Conservation (phyloP, 1,140 invertebrate genomes). For the Drosophila nigromelanica region DNA sequence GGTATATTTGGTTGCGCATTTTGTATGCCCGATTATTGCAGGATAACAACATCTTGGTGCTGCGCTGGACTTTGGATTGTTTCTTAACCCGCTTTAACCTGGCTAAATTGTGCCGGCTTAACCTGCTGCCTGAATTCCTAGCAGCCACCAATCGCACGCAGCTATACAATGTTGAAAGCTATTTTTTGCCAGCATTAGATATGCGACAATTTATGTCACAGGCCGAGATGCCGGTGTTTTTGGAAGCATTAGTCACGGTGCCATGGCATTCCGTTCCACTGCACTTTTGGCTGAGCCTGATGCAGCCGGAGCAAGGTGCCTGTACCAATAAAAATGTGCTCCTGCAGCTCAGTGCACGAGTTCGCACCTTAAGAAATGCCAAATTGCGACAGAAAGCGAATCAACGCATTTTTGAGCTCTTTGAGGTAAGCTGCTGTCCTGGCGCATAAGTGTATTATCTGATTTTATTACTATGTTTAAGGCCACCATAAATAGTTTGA, state of each 20-base stretch:
- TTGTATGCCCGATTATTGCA: slow-evolving; percentile 83
- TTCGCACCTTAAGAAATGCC: slow-evolving; percentile 60
- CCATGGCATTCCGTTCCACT: slow-evolving; percentile 69
- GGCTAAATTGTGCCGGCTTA: slow-evolving; percentile 15
- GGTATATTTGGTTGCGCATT: slow-evolving; percentile 82
- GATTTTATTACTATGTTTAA: slow-evolving; percentile 10
- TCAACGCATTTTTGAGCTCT: slow-evolving; percentile 27
- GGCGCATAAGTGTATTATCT: neutral
- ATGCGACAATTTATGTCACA: slow-evolving; percentile 20
- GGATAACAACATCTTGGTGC: slow-evolving; percentile 84
- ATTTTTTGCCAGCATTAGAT: slow-evolving; percentile 28
- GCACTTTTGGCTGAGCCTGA: slow-evolving; percentile 48
- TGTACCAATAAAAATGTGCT: slow-evolving; percentile 36
- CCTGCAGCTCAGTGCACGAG: slow-evolving; percentile 46
- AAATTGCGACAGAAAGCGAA: slow-evolving; percentile 31
- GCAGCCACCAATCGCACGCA: slow-evolving; percentile 65
- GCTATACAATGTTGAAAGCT: slow-evolving; percentile 60
- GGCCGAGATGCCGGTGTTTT: slow-evolving; percentile 14
- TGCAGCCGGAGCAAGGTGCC: slow-evolving; percentile 9
- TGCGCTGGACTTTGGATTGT: slow-evolving; percentile 83
- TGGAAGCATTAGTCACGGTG: slow-evolving; percentile 44
- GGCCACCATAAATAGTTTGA: slow-evolving; percentile 34
- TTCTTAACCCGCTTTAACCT: slow-evolving; percentile 49
- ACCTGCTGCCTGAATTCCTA: slow-evolving; percentile 57
- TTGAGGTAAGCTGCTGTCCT: slow-evolving; percentile 40